Percentiles rank a stretch among this genome's conserved stretches.
Conservation (phyloP, 2,797 vertebrate genomes). For the Chelidonichthys spinosus region DNA sequence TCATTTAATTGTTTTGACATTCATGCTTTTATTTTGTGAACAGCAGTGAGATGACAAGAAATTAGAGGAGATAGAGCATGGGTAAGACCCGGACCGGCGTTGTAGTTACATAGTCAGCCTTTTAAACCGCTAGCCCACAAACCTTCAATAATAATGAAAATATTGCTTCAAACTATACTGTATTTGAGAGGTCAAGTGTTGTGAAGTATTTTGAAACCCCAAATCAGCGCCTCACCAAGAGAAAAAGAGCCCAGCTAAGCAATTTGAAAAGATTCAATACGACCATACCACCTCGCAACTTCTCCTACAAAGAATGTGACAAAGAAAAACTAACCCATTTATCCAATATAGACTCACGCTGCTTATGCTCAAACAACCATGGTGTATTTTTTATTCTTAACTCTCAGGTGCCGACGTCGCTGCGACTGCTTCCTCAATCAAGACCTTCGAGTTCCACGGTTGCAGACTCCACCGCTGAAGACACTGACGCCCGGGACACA, state of each 20-base stretch:
- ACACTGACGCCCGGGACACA: constrained; percentile 70
- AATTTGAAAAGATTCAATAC: constrained; percentile 10
- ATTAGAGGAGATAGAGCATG: not conserved
- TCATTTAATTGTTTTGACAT: not conserved
- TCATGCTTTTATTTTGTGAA: constrained; percentile 4
- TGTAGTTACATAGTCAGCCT: not conserved
- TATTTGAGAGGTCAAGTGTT: not conserved
- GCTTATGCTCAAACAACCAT: constrained; percentile 62
- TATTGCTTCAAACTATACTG: not conserved
- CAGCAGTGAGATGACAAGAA: not conserved
- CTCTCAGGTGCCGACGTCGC: constrained; percentile 65
- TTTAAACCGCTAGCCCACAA: too few relatives aligned
- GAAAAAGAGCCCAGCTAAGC: not conserved
- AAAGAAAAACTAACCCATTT: constrained; percentile 56
- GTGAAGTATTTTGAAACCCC: not conserved
- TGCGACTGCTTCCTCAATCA: constrained; percentile 77
- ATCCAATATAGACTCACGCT: constrained; percentile 46
- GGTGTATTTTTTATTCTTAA: constrained; percentile 64
- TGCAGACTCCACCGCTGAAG: constrained; percentile 63
- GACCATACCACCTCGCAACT: not conserved
- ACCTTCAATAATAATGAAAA: not conserved
- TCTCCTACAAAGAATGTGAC: constrained; percentile 31
- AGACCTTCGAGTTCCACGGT: constrained; percentile 47
- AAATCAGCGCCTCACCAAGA: constrained; percentile 4
- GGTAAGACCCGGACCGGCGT: not conserved